These are phyloP conservation scores for Ptiloglossa arizonensis DNA, from an alignment of 1,140 invertebrate genomes.

Conservation along the genomic window DNA sequence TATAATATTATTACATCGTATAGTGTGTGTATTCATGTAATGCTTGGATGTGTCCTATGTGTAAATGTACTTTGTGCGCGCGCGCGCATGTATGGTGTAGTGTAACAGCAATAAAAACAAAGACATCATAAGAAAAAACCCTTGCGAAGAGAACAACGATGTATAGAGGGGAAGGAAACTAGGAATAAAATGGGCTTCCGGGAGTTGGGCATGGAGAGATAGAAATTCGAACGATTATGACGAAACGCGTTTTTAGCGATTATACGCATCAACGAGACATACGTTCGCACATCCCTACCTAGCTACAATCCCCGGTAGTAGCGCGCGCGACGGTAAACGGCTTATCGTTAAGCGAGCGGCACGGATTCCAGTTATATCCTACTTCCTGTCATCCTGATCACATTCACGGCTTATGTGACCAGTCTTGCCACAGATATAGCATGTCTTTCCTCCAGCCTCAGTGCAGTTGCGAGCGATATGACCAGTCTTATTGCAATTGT, in stretches of 20 bases:
- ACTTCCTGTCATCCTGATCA: conserved; percentile 88
- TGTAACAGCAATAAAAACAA: conserved; percentile 76
- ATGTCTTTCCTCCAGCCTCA: conserved; percentile 89
- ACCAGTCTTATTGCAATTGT: conserved; percentile 94
- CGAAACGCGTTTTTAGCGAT: conserved; percentile 67
- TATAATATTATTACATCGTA: conserved; percentile 72
- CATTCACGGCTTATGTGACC: conserved; percentile 96
- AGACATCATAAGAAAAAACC: conserved; percentile 69
- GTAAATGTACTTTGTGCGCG: conserved; percentile 63
- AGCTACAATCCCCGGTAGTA: conserved; percentile 77
- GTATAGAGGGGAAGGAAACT: conserved; percentile 67
- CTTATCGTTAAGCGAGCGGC: conserved; percentile 77
- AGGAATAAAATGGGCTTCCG: conserved; percentile 65
- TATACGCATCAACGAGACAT: conserved; percentile 75
- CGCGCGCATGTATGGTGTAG: conserved; percentile 65
- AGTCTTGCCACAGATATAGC: conserved; percentile 93
- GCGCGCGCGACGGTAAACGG: conserved; percentile 77
- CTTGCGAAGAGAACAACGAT: conserved; percentile 78
- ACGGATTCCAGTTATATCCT: conserved; percentile 77
- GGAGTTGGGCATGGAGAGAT: conserved; percentile 76
- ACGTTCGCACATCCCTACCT: conserved; percentile 77
- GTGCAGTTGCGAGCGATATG: conserved; percentile 95
- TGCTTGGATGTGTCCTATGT: conserved; percentile 57
- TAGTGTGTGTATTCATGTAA: conserved; percentile 64
- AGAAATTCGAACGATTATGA: conserved; percentile 74